These are phyloP conservation scores for Apodemus sylvaticus DNA, from an alignment of 2,113 vertebrate genomes.

Conservation along the genomic window DNA sequence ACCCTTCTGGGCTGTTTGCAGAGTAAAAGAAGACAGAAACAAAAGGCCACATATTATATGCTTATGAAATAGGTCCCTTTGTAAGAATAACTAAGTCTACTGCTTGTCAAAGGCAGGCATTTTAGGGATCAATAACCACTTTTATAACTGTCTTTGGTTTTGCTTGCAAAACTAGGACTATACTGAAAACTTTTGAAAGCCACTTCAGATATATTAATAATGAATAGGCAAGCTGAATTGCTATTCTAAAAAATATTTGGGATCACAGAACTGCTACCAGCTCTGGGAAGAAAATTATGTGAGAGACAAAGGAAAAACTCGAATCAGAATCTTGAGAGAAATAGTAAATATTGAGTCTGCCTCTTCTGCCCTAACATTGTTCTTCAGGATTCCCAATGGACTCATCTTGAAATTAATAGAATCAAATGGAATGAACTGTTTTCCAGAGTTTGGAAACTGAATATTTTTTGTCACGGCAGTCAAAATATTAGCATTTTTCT, in stretches of 20 bases:
- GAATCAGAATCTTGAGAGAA: slow-evolving; percentile 44
- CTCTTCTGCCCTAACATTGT: neutral
- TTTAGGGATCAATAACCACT: neutral
- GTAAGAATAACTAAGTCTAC: neutral
- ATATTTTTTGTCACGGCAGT: slow-evolving; percentile 25
- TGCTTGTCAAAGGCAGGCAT: neutral
- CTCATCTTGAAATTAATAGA: slow-evolving; percentile 41
- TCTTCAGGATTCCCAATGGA: slow-evolving; percentile 5
- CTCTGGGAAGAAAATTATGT: neutral
- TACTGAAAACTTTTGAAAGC: neutral
- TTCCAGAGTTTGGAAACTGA: neutral
- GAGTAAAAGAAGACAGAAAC: neutral
- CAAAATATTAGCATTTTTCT: slow-evolving; percentile 49
- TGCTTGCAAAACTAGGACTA: neutral
- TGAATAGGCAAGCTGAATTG: neutral
- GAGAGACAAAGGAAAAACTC: neutral
- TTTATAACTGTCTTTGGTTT: neutral
- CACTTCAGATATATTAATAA: neutral
- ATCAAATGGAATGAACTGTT: slow-evolving; percentile 58
- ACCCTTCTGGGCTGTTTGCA: neutral
- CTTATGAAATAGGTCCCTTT: neutral
- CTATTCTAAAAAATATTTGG: neutral
- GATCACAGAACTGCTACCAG: neutral
- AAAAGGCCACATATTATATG: neutral
- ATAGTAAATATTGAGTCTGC: neutral